A percentile compares a stretch with the other conserved stretches of the same genome.
Evolutionary conservation across 1,140 invertebrate species (phyloP).

Genomic region (roundworm (Caenorhabditis elegans)): WBcel235 BX284602.5:11451501-11452000

Average conservation of each 20-base stretch:
- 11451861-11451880: neutral
- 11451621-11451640: neutral
- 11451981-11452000: slow-evolving; percentile 20
- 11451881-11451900: neutral
- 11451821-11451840: neutral
- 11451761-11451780: neutral
- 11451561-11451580: neutral
- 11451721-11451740: slow-evolving; percentile 10
- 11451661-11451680: slow-evolving; percentile 13
- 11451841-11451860: neutral
- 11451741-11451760: slow-evolving; percentile 33
- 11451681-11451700: neutral
- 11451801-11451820: slow-evolving; percentile 40
- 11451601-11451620: neutral
- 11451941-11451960: slow-evolving; percentile 24
- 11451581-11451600: neutral
- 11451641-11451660: neutral
- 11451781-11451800: neutral
- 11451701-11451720: slow-evolving; percentile 21
- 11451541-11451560: neutral
- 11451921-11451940: neutral
- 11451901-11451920: neutral
- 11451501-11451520: neutral
- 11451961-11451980: slow-evolving; percentile 19
- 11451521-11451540: neutral